phyloP scores from a whole-genome alignment of 2,797 vertebrate species.

The Macrochelys suwanniensis region DNA sequence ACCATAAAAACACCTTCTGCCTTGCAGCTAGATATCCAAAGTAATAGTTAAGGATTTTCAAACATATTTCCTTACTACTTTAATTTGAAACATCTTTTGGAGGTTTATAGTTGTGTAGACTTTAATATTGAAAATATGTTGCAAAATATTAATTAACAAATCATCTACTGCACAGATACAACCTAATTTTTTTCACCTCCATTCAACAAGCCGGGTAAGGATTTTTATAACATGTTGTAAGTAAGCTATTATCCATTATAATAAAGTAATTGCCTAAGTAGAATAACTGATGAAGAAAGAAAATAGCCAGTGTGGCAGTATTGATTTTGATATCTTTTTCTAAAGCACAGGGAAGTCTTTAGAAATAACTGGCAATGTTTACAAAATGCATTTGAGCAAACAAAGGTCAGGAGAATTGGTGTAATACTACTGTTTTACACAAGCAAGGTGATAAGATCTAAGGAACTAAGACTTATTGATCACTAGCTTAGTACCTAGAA shows the following conservation, averaged over 20 bases:
- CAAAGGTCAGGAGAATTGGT: neutral
- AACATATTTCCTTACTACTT: neutral
- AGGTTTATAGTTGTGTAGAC: neutral
- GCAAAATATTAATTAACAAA: neutral
- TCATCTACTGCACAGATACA: neutral
- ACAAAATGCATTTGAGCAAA: neutral
- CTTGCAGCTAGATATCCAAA: neutral
- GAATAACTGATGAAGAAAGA: neutral
- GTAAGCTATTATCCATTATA: too few relatives aligned
- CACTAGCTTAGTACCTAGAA: neutral
- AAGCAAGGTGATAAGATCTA: neutral
- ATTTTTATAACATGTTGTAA: neutral
- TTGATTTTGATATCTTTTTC: neutral
- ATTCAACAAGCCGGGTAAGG: neutral
- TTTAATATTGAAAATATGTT: neutral
- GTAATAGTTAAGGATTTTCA: neutral
- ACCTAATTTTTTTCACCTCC: neutral
- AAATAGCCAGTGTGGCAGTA: neutral
- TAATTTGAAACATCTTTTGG: neutral
- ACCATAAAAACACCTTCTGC: rapidly evolving
- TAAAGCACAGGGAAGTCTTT: neutral
- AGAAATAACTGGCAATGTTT: neutral
- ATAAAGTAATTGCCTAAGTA: neutral
- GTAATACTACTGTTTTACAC: neutral
- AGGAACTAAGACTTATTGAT: neutral